These are phyloP conservation scores for Macropis europaea DNA, from an alignment of 2,888 invertebrate genomes.

Conservation along the genomic window DNA sequence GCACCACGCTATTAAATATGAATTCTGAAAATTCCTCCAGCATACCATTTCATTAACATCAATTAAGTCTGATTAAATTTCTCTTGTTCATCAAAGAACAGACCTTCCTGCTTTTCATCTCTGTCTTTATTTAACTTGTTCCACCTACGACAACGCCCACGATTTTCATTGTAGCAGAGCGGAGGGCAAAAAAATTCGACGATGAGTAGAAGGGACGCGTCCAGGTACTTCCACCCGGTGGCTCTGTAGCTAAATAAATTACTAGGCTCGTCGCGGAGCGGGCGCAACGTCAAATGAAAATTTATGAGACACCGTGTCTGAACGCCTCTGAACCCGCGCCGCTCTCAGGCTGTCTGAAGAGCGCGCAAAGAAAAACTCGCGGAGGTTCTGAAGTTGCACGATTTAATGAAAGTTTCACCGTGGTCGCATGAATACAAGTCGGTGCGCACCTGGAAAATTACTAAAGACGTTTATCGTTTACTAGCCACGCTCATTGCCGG, in stretches of 20 bases:
- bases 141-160: too few relatives aligned
- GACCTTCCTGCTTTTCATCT: too few relatives aligned
- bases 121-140: too few relatives aligned
- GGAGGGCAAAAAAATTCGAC: not conserved
- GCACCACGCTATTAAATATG: too few relatives aligned
- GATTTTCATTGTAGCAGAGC: too few relatives aligned
- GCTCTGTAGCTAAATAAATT: not conserved
- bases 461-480: not conserved
- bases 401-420: constrained; percentile 13
- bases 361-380: not conserved
- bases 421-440: not conserved
- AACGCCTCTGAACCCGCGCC: not conserved
- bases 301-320: not conserved
- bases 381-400: not conserved
- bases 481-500: not conserved
- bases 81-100: too few relatives aligned
- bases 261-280: not conserved
- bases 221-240: not conserved
- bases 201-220: not conserved
- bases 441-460: not conserved
- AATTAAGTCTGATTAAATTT: too few relatives aligned
- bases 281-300: not conserved
- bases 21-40: too few relatives aligned
- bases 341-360: too few relatives aligned
- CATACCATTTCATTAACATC: too few relatives aligned